These are phyloP conservation scores for Artemisiospiza belli DNA, from an alignment of 2,113 vertebrate genomes.

Conservation along the genomic window DNA sequence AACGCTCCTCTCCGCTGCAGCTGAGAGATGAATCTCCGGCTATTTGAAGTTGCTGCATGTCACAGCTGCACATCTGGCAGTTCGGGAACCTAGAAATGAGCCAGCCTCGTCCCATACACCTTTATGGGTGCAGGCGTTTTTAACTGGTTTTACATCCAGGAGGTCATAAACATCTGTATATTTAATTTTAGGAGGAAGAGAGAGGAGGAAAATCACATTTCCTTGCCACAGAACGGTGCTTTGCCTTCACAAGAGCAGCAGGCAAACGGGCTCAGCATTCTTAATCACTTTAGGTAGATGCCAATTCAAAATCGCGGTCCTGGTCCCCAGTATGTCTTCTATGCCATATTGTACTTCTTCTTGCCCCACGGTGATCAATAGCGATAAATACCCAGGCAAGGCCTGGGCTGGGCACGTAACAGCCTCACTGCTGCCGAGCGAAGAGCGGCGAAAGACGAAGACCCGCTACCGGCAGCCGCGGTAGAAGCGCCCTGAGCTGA, in stretches of 20 bases:
- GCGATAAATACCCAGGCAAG: accelerated
- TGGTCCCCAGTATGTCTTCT: background rate
- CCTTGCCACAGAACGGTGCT: background rate
- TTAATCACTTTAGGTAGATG: background rate
- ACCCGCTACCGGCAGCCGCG: accelerated
- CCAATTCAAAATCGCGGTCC: too few species aligned
- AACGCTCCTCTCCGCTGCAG: background rate
- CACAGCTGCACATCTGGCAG: background rate
- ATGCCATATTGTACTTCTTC: background rate
- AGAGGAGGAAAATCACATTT: background rate
- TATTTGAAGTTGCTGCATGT: accelerated
- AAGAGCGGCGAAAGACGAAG: accelerated
- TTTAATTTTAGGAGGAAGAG: background rate
- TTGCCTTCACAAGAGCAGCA: background rate
- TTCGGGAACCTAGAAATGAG: background rate
- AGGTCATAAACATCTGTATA: background rate
- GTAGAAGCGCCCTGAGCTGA: accelerated
- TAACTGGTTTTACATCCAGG: background rate
- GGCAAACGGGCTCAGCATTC: background rate
- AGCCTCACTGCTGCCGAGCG: too few species aligned
- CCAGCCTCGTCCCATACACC: background rate
- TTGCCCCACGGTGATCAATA: accelerated
- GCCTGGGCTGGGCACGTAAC: accelerated
- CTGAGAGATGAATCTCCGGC: background rate
- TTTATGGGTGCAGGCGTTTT: background rate